Evolutionary conservation across 1,140 invertebrate species (phyloP).

Genomic region (Calephelis virginiensis): DNA sequence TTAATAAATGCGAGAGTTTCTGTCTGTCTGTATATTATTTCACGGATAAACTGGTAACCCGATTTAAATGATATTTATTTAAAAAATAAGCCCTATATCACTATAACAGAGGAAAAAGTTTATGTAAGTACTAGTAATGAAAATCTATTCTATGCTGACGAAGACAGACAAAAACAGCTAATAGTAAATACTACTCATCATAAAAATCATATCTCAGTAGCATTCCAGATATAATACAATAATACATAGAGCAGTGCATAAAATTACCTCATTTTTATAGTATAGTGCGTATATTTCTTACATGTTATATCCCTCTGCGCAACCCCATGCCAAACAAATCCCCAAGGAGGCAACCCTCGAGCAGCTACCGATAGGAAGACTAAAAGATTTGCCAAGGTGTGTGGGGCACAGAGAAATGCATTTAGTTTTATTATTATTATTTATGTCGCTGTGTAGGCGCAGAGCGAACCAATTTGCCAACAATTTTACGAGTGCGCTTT

Average conservation of each 20-base stretch:
- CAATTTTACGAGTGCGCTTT: conserved; percentile 60
- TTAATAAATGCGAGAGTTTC: too few species aligned
- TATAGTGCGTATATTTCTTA: conserved; percentile 54
- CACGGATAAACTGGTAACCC: too few species aligned
- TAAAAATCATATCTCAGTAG: background rate
- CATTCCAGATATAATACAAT: conserved; percentile 1
- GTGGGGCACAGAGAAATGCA: conserved; percentile 54
- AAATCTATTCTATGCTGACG: too few species aligned
- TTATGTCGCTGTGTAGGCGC: conserved; percentile 52
- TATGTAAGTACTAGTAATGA: too few species aligned
- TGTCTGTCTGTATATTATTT: too few species aligned
- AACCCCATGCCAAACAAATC: conserved; percentile 42
- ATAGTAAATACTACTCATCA: background rate
- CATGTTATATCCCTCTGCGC: conserved; percentile 43
- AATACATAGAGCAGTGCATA: conserved; percentile 62
- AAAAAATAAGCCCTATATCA: too few species aligned
- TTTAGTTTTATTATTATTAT: conserved; percentile 73
- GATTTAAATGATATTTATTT: too few species aligned
- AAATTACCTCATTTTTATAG: conserved; percentile 67
- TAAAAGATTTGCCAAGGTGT: conserved; percentile 64
- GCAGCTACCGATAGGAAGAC: conserved; percentile 43
- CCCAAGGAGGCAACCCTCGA: conserved; percentile 45
- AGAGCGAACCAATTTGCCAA: conserved; percentile 55
- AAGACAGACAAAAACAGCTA: too few species aligned
- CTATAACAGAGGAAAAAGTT: too few species aligned